Evolutionary conservation across 2,113 vertebrate genomes (phyloP).

Genomic region (Gnathonemus longibarbis): DNA sequence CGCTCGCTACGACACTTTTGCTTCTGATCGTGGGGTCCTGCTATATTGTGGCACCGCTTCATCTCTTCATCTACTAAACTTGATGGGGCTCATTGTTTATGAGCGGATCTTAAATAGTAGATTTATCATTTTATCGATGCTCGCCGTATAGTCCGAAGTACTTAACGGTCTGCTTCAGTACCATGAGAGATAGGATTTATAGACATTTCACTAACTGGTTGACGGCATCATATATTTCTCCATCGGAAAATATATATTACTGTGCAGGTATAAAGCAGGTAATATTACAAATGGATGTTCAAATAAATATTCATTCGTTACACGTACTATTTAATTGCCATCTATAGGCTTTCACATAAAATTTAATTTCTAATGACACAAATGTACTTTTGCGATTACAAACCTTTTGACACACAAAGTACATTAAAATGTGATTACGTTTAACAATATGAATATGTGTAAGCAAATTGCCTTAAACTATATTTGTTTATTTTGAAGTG

Average conservation of each 20-base stretch:
- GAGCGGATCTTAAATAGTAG: slow-evolving; percentile 2
- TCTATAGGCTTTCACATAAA: neutral
- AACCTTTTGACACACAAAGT: neutral
- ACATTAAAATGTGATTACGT: neutral
- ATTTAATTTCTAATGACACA: neutral
- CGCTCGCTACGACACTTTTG: neutral
- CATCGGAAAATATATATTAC: neutral
- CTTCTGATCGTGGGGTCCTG: neutral
- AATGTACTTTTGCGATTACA: neutral
- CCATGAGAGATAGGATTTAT: slow-evolving; percentile 7
- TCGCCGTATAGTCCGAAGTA: neutral
- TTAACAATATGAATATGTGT: neutral
- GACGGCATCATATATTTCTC: neutral
- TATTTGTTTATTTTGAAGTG: neutral
- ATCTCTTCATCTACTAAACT: neutral
- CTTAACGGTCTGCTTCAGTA: slow-evolving; percentile 7
- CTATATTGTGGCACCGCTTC: neutral
- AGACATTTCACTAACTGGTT: neutral
- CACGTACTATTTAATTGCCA: neutral
- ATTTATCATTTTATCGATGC: slow-evolving; percentile 19
- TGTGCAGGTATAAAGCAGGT: neutral
- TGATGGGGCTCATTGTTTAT: slow-evolving; percentile 4
- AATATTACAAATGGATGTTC: neutral
- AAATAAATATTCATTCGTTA: neutral
- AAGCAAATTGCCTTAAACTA: neutral